Conservation (phyloP, 1,140 invertebrate species). For the Colletes latitarsis region DNA sequence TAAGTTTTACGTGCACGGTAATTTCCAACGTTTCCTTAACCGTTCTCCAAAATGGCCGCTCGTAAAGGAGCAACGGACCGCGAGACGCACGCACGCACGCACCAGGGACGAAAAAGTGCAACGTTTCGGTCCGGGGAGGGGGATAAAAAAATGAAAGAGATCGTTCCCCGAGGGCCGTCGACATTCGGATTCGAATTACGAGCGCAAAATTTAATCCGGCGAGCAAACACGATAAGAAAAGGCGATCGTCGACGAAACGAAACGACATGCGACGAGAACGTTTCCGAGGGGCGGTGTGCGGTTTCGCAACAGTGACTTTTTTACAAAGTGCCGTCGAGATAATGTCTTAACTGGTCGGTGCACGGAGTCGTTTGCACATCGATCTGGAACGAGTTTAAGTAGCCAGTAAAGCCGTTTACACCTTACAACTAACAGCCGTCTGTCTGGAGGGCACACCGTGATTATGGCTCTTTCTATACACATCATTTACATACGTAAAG, state of each 20-base stretch:
- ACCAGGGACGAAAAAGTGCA: not conserved
- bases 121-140: too few relatives aligned
- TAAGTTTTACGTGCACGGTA: too few relatives aligned
- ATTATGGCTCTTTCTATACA: slow-evolving; percentile 42
- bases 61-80: too few relatives aligned
- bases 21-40: too few relatives aligned
- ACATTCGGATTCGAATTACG: slow-evolving; percentile 8
- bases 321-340: slow-evolving; percentile 58
- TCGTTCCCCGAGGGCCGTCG: too few relatives aligned
- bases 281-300: not conserved
- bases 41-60: too few relatives aligned
- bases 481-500: slow-evolving; percentile 56
- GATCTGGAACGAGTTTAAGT: slow-evolving; percentile 66
- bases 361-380: slow-evolving; percentile 55
- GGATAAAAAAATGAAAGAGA: not conserved
- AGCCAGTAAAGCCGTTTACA: slow-evolving; percentile 60
- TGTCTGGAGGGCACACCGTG: slow-evolving; percentile 24
- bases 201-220: slow-evolving; percentile 46
- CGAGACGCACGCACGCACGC: too few relatives aligned
- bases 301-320: slow-evolving; percentile 61
- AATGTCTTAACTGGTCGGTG: slow-evolving; percentile 64
- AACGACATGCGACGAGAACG: slow-evolving; percentile 3
- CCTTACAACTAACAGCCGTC: slow-evolving; percentile 58
- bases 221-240: slow-evolving; percentile 48
- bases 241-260: slow-evolving; percentile 28